A percentile compares a stretch with the other conserved stretches of the same genome.
These are phyloP conservation scores for Microhierax caerulescens DNA, from an alignment of 2,797 vertebrate genomes.

Conservation along the genomic window DNA sequence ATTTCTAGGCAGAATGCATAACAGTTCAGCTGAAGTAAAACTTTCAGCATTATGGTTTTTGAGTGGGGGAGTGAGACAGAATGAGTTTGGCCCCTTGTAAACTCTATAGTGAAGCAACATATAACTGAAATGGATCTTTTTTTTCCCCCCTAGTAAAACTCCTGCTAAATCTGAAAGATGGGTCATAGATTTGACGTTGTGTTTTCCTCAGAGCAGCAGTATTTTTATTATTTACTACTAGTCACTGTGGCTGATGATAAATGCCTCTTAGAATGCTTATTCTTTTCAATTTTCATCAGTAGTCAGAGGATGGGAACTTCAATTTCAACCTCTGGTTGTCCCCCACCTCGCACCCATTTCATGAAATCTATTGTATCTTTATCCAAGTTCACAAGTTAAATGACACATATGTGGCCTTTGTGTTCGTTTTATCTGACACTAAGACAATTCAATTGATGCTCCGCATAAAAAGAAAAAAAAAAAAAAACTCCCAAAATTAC, in stretches of 20 bases:
- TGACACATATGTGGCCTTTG: slow-evolving; percentile 47
- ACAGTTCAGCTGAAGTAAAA: background rate
- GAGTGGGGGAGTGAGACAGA: background rate
- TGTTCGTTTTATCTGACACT: slow-evolving; percentile 52
- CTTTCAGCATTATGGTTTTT: background rate
- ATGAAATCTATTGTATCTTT: slow-evolving; percentile 42
- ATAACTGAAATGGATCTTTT: background rate
- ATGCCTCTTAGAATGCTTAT: slow-evolving; percentile 26
- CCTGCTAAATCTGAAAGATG: background rate
- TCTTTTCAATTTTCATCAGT: slow-evolving; percentile 35
- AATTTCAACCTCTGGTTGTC: slow-evolving; percentile 21
- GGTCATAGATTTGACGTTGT: background rate
- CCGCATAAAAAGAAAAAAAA: background rate
- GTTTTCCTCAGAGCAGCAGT: background rate
- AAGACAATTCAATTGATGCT: slow-evolving; percentile 36
- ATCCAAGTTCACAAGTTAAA: slow-evolving; percentile 50
- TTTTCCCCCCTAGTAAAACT: background rate
- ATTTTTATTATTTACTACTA: slow-evolving; percentile 28
- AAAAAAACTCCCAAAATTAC: slow-evolving; percentile 3
- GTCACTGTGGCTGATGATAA: background rate
- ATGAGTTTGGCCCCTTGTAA: background rate
- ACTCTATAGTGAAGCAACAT: background rate
- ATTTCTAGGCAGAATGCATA: background rate
- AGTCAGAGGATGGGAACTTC: slow-evolving; percentile 11
- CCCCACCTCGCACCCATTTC: background rate